These are phyloP conservation scores for Acleris sparsana DNA, from an alignment of 2,888 invertebrate species.

Conservation along the genomic window DNA sequence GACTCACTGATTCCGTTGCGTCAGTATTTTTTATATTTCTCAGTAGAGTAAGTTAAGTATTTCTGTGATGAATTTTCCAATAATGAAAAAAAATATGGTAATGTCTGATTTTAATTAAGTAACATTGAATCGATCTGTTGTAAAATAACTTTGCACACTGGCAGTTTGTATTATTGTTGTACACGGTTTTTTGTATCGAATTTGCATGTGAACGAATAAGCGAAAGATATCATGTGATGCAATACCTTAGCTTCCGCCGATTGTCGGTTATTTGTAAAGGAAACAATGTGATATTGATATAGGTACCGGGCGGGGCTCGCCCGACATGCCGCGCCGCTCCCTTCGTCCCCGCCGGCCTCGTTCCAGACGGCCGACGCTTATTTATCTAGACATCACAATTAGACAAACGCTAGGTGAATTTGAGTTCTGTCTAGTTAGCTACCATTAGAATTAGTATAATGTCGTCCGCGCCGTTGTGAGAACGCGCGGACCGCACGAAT, in stretches of 20 bases:
- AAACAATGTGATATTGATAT: conserved; percentile 63
- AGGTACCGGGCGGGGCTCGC: conserved; percentile 44
- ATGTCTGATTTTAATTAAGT: conserved; percentile 37
- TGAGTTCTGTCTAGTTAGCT: conserved; percentile 33
- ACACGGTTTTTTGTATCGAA: conserved; percentile 45
- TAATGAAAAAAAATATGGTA: conserved; percentile 35
- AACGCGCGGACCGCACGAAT: background rate
- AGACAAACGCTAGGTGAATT: conserved; percentile 35
- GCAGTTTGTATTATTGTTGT: conserved; percentile 48
- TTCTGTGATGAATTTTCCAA: conserved; percentile 37
- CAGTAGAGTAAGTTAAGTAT: conserved; percentile 37
- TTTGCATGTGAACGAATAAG: conserved; percentile 53
- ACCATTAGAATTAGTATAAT: conserved; percentile 30
- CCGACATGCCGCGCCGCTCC: background rate
- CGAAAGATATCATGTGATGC: conserved; percentile 72
- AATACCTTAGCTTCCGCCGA: conserved; percentile 57
- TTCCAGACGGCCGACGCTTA: background rate
- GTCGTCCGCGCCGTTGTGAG: background rate
- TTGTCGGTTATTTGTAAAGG: conserved; percentile 48
- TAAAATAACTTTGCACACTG: conserved; percentile 49
- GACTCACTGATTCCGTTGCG: conserved; percentile 25
- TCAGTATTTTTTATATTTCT: conserved; percentile 38
- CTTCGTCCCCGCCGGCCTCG: background rate
- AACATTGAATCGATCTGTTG: conserved; percentile 42
- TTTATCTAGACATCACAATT: conserved; percentile 33